These are phyloP conservation scores for Haliaeetus leucogaster DNA, from an alignment of 2,113 vertebrate species.

Conservation along the genomic window DNA sequence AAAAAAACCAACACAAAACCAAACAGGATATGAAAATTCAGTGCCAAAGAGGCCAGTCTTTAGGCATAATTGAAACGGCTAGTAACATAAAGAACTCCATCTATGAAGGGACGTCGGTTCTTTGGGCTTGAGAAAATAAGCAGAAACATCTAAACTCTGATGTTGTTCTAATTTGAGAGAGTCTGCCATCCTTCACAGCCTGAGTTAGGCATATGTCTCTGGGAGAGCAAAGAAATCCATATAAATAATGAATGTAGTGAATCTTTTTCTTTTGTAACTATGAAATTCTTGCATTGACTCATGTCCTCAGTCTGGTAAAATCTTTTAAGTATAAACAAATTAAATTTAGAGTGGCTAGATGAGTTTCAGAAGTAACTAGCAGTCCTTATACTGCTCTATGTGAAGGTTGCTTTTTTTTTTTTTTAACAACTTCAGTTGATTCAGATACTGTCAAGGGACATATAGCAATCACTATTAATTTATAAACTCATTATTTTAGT, in stretches of 20 bases:
- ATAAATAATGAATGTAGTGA: not conserved
- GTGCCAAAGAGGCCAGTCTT: conserved; percentile 68
- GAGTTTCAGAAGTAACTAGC: not conserved
- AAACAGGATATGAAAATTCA: conserved; percentile 74
- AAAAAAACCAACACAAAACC: conserved; percentile 12
- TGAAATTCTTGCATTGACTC: not conserved
- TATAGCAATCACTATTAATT: conserved; percentile 20
- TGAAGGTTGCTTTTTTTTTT: not conserved
- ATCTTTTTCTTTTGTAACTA: not conserved
- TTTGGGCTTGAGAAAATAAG: conserved; percentile 58
- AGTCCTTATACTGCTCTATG: not conserved
- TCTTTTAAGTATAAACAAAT: not conserved
- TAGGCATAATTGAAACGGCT: conserved; percentile 63
- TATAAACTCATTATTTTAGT: conserved; percentile 22
- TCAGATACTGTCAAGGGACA: conserved; percentile 24
- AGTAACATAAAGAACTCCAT: conserved; percentile 65
- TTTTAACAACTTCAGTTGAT: conserved; percentile 18
- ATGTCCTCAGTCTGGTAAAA: not conserved
- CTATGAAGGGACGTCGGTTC: conserved; percentile 57
- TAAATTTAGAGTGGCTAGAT: not conserved
- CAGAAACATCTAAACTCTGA: conserved; percentile 33
- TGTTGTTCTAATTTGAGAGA: conserved; percentile 52
- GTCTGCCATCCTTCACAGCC: not conserved
- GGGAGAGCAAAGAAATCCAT: conserved; percentile 22
- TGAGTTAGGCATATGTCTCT: not conserved